Base-by-base conservation (phyloP, 2,797 vertebrate genomes). In the Catostomus latipinnis region DNA sequence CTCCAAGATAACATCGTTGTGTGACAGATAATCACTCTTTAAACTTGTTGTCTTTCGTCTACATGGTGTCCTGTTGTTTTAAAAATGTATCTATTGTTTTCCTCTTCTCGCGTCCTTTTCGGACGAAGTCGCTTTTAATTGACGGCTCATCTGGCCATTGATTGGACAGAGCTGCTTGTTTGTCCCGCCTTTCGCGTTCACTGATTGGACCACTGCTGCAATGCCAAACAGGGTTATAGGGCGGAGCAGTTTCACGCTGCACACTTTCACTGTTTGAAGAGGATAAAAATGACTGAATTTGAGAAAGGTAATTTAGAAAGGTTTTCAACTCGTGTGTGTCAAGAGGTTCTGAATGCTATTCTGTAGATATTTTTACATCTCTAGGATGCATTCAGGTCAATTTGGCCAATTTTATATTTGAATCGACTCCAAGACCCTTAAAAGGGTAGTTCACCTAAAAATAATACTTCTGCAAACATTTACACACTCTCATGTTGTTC, bases 1-100 rank as follows among this genome's bases (percentile, higher is more conserved):
- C 12, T 56, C 8, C 68, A 22, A 8, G 13, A 72, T 80, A 61
- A 43, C 78, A 80, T 80, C 9, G 18, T 80, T 73, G 45, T 67
- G 57, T 16, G 18, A 48, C 10, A 5, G 48, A 60, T 10, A 16
- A 67, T 1, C 9, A 43, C 8, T 43, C 8, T 61, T 48, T 57
- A 65, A 5, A 16, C 4, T 45, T 65, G 52, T 58, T n/a, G 6
- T 58, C 12, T 72, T 34, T 4, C 2, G 6, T 1, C 53, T 57
- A 52, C 61, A 66, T 72, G 16, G n/a, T 52, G 5, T 66, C 46
- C 43, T 13, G 61, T 63, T 65, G 60, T 8, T 43, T 73, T 66
- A 50, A 54, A 62, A 34, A 5, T 58, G 9, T 6, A 34, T 57
- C 16, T 18, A 12, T 67, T 80, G 70, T 73, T 73, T 65, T 67